These are phyloP conservation scores for Hydrolagus affinis DNA, from an alignment of 2,113 vertebrate species.

Conservation along the genomic window DNA sequence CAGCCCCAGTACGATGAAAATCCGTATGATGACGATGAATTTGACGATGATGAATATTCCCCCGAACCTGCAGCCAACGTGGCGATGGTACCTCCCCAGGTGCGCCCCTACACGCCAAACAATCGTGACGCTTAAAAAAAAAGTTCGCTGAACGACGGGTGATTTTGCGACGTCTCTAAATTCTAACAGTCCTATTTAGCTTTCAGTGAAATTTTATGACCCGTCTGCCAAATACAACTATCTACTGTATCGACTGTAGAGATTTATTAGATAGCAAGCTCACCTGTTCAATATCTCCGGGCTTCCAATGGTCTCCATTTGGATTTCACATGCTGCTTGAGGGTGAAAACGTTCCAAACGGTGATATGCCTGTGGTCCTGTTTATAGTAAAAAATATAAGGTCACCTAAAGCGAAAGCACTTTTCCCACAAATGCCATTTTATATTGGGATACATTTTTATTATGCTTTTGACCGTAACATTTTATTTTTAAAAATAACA, in stretches of 20 bases:
- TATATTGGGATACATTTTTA: background rate
- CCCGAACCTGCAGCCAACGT: background rate
- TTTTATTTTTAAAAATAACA: background rate
- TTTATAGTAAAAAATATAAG: too few species aligned
- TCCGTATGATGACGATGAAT: background rate
- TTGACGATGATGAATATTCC: conserved; percentile 23
- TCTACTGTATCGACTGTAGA: too few species aligned
- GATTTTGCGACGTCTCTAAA: background rate
- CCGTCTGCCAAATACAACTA: too few species aligned
- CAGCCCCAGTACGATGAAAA: conserved; percentile 41
- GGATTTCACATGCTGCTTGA: background rate
- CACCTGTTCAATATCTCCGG: background rate
- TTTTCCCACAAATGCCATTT: background rate
- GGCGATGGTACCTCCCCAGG: conserved; percentile 34
- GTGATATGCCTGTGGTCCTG: too few species aligned
- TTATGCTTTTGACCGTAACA: background rate
- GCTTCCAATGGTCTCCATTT: background rate
- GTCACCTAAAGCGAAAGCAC: too few species aligned
- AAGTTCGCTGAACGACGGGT: background rate
- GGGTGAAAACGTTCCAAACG: too few species aligned
- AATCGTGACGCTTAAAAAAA: conserved; percentile 6
- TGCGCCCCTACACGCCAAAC: conserved; percentile 23
- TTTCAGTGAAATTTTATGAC: too few species aligned
- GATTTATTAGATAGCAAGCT: background rate
- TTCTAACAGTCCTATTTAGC: background rate